Evolutionary conservation across 2,113 vertebrate species (phyloP).

Genomic region (Ellobius talpinus): DNA sequence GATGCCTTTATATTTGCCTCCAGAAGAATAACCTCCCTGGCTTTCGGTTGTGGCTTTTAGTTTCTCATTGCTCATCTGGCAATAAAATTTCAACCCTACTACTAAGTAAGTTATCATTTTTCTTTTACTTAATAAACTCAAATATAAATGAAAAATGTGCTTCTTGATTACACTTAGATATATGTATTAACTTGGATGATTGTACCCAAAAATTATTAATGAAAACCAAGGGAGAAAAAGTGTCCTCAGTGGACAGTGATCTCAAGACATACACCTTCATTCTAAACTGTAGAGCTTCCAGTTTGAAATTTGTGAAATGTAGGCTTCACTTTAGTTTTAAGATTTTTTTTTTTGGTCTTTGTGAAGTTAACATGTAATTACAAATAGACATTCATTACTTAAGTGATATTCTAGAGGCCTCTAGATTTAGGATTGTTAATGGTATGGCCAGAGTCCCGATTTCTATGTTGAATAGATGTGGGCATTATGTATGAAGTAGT

Average conservation of each 20-base stretch:
- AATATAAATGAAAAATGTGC: conserved; percentile 17
- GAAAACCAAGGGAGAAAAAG: neutral
- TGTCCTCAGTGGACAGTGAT: neutral
- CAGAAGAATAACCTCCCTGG: neutral
- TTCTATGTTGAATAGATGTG: neutral
- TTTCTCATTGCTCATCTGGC: neutral
- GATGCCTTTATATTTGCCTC: neutral
- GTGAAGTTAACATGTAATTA: conserved; percentile 54
- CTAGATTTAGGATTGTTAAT: neutral
- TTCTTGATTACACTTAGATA: conserved; percentile 31
- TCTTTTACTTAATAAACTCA: conserved; percentile 42
- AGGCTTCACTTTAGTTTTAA: conserved; percentile 47
- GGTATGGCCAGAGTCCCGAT: conserved; percentile 6
- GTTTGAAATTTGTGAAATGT: conserved; percentile 37
- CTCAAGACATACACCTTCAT: neutral
- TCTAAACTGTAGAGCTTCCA: conserved; percentile 53
- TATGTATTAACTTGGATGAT: conserved; percentile 11
- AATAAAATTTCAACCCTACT: conserved; percentile 26
- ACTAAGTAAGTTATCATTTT: conserved; percentile 19
- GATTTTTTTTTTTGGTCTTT: conserved; percentile 40
- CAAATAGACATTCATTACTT: conserved; percentile 4
- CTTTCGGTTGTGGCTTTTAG: neutral
- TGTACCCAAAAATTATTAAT: conserved; percentile 36
- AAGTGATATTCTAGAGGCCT: conserved; percentile 5
- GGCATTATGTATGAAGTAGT: neutral